Percentiles rank a stretch among this genome's conserved stretches.
phyloP scores from a whole-genome alignment of 1,140 invertebrate species.

The Episyrphus balteatus region DNA sequence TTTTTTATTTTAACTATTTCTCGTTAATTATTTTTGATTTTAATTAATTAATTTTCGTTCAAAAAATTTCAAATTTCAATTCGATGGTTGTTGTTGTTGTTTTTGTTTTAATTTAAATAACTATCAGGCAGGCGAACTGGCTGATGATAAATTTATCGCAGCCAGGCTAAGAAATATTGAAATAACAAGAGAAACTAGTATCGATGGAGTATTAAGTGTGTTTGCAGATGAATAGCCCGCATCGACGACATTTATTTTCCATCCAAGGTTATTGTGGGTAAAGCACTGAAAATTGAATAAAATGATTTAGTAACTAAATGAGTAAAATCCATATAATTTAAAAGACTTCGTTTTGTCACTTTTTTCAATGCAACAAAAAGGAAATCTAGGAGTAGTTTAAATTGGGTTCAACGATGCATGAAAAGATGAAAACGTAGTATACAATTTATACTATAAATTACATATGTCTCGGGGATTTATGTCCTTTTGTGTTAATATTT shows the following conservation, averaged over 20 bases:
- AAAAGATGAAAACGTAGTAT: too few species aligned
- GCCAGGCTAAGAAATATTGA: constrained; percentile 22
- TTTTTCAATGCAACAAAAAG: too few species aligned
- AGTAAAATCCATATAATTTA: not conserved
- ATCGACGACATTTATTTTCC: constrained; percentile 85
- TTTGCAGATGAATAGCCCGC: constrained; percentile 35
- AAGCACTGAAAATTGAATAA: constrained; percentile 61
- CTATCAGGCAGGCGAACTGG: constrained; percentile 25
- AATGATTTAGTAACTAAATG: not conserved
- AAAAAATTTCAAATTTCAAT: not conserved
- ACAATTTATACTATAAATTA: too few species aligned
- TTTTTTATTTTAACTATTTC: too few species aligned
- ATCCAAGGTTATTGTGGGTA: constrained; percentile 80
- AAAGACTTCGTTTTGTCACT: not conserved
- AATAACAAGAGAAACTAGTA: constrained; percentile 9
- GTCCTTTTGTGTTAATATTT: too few species aligned
- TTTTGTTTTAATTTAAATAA: not conserved
- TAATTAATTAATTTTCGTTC: not conserved
- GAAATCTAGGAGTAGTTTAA: too few species aligned
- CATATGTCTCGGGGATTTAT: too few species aligned
- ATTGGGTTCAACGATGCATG: too few species aligned
- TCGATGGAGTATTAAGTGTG: constrained; percentile 1
- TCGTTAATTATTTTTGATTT: too few species aligned
- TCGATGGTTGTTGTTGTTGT: not conserved
- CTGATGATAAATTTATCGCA: constrained; percentile 11